Conservation (phyloP, 2,113 vertebrate genomes). For the Naja naja region DNA sequence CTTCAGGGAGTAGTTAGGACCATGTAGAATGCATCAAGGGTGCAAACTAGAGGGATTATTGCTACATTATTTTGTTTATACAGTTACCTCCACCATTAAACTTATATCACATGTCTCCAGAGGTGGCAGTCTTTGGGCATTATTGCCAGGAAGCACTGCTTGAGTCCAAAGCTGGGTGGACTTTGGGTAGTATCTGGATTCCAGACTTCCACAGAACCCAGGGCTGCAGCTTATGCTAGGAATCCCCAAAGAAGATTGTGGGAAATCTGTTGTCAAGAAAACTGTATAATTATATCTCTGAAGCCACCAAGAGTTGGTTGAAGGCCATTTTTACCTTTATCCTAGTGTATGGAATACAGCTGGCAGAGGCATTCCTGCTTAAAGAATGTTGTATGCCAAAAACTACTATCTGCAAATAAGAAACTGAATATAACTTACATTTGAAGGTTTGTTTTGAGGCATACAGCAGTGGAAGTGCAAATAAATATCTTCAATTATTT, state of each 20-base stretch:
- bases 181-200: neutral
- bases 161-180: neutral
- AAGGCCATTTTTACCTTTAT: neutral
- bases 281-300: neutral
- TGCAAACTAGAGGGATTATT: neutral
- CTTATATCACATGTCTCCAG: neutral
- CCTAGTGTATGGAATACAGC: neutral
- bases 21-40: neutral
- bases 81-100: neutral
- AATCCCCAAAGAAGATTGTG: neutral
- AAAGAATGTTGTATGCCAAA: no score
- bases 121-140: neutral
- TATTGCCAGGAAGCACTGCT: neutral
- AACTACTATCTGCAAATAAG: neutral
- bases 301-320: neutral
- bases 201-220: neutral
- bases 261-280: neutral
- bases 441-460: neutral
- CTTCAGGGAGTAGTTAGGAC: neutral
- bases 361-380: neutral
- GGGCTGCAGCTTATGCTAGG: neutral
- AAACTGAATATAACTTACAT: neutral
- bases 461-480: neutral
- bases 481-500: neutral
- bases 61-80: neutral